A percentile compares a stretch with the other conserved stretches of the same genome.
Conservation (phyloP, 2,888 invertebrate species). For the Yponomeuta plumbellus region DNA sequence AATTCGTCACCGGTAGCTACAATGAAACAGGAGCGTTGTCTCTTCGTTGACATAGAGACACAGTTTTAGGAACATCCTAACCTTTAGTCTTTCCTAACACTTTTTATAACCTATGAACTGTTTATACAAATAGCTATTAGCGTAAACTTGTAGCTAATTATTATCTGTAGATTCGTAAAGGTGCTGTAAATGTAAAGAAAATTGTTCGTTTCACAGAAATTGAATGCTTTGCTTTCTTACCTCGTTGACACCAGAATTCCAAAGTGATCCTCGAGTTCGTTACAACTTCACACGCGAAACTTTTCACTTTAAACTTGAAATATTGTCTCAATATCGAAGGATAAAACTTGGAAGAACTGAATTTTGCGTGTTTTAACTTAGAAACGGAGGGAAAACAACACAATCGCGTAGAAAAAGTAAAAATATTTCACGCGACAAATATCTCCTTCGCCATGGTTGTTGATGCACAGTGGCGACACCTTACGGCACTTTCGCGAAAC, state of each 20-base stretch:
- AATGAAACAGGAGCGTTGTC: neutral
- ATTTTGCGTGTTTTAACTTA: conserved; percentile 54
- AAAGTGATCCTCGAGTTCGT: conserved; percentile 66
- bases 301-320: conserved; percentile 54
- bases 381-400: conserved; percentile 61
- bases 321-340: conserved; percentile 42
- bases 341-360: conserved; percentile 51
- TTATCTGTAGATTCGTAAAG: conserved; percentile 23
- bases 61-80: conserved; percentile 56
- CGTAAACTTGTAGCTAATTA: conserved; percentile 29
- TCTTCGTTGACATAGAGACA: conserved; percentile 25
- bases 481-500: neutral
- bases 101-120: conserved; percentile 45
- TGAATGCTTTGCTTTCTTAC: conserved; percentile 65
- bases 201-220: conserved; percentile 34
- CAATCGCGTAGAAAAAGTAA: conserved; percentile 68
- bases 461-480: conserved; percentile 26
- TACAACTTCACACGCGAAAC: conserved; percentile 68
- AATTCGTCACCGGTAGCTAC: no score
- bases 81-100: conserved; percentile 66
- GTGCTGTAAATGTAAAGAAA: neutral
- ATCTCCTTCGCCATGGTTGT: conserved; percentile 68
- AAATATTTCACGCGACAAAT: conserved; percentile 65
- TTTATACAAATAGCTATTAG: conserved; percentile 28
- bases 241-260: conserved; percentile 76